Evolutionary conservation across 2,888 invertebrate species (phyloP).

Genomic region (Erebia palarica): DNA sequence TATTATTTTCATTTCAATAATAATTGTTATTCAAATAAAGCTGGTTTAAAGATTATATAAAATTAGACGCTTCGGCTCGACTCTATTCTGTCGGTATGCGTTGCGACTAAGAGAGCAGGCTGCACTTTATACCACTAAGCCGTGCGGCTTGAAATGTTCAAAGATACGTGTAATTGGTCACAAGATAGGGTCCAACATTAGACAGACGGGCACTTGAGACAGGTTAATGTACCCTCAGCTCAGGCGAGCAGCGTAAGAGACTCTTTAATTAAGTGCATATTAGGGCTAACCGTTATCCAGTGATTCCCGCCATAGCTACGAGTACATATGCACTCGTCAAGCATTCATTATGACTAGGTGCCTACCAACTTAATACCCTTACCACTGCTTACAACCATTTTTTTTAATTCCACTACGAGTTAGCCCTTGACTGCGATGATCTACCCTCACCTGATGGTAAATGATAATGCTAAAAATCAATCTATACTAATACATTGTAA

Average conservation of each 20-base stretch:
- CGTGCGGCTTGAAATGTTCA: conserved; percentile 3
- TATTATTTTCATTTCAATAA: no score
- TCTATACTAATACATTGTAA: no score
- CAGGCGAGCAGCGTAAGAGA: conserved; percentile 14
- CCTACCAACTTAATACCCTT: neutral
- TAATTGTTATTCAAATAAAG: no score
- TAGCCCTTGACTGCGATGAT: no score
- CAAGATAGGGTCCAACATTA: conserved; percentile 19
- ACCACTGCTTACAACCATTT: no score
- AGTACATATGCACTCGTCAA: neutral
- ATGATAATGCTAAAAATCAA: no score
- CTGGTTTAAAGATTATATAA: no score
- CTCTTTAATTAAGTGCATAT: conserved; percentile 21
- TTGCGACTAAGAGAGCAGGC: neutral
- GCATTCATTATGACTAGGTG: neutral
- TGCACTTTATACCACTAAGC: neutral
- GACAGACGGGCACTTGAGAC: conserved; percentile 24
- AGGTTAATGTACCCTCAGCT: conserved; percentile 21
- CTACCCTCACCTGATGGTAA: no score
- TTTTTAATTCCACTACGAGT: no score
- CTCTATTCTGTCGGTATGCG: no score
- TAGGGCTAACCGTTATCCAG: conserved; percentile 21
- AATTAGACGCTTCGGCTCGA: no score
- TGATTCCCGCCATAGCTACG: conserved; percentile 5
- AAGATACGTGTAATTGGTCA: conserved; percentile 14